Evolutionary conservation across 2,888 invertebrate genomes (phyloP).

Genomic region (Eudiplozoon nipponicum): DNA sequence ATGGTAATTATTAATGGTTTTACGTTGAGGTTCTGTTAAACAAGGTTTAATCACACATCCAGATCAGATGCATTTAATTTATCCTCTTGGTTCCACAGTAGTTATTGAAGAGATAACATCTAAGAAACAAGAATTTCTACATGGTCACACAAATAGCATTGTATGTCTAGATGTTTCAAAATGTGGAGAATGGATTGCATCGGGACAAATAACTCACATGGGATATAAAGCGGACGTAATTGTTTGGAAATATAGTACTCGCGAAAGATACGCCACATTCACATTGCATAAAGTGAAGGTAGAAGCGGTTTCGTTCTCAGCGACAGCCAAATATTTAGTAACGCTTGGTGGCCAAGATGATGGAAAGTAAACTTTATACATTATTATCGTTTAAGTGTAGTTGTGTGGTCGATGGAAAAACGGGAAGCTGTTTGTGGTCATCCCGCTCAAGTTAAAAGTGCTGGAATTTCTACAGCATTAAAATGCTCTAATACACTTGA

Average conservation of each 20-base stretch:
- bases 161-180: slow-evolving; percentile 32
- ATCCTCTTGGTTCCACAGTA: slow-evolving; percentile 27
- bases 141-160: slow-evolving; percentile 27
- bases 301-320: slow-evolving; percentile 48
- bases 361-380: slow-evolving; percentile 30
- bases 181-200: slow-evolving; percentile 45
- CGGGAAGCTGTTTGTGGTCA: slow-evolving; percentile 34
- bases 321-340: slow-evolving; percentile 45
- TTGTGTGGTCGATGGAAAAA: slow-evolving; percentile 45
- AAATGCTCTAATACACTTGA: slow-evolving; percentile 25
- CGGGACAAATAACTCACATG: slow-evolving; percentile 58
- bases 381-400: slow-evolving; percentile 32
- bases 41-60: slow-evolving; percentile 26
- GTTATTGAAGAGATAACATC: slow-evolving; percentile 25
- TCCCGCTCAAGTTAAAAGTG: slow-evolving; percentile 36
- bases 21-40: slow-evolving; percentile 20
- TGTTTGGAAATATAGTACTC: slow-evolving; percentile 47
- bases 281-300: slow-evolving; percentile 58
- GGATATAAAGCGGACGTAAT: slow-evolving; percentile 56
- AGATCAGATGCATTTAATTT: slow-evolving; percentile 25
- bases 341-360: slow-evolving; percentile 63
- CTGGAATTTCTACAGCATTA: slow-evolving; percentile 38
- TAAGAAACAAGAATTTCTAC: slow-evolving; percentile 22
- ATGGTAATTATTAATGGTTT: neutral
- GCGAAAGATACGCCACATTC: slow-evolving; percentile 36